Conservation (phyloP, 2,888 invertebrate species). For the Ypsolopha sequella region DNA sequence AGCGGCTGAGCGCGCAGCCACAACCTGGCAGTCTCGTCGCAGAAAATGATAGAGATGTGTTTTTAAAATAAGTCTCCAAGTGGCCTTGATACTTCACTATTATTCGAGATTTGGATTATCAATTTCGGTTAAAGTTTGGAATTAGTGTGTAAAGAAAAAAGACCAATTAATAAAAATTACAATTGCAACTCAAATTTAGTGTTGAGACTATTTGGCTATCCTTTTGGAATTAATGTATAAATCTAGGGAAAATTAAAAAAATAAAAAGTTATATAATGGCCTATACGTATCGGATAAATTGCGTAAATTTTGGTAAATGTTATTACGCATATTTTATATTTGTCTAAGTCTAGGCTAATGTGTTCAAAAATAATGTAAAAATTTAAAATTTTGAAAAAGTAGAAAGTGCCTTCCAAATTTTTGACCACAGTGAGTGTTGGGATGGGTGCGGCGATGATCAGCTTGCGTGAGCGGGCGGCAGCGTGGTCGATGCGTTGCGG, state of each 20-base stretch:
- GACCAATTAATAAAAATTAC: slow-evolving; percentile 58
- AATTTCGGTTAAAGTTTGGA: slow-evolving; percentile 63
- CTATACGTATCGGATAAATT: slow-evolving; percentile 66
- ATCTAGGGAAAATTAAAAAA: slow-evolving; percentile 41
- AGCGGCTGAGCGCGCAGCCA: not conserved
- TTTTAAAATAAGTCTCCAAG: slow-evolving; percentile 64
- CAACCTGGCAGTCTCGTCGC: slow-evolving; percentile 38
- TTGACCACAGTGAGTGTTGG: slow-evolving; percentile 74
- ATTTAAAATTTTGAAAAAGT: slow-evolving; percentile 72
- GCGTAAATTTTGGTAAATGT: slow-evolving; percentile 69
- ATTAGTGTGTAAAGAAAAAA: slow-evolving; percentile 57
- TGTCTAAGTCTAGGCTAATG: slow-evolving; percentile 78
- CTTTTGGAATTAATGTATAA: slow-evolving; percentile 62
- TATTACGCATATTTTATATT: slow-evolving; percentile 70
- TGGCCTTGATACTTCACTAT: slow-evolving; percentile 69
- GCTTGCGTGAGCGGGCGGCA: slow-evolving; percentile 25
- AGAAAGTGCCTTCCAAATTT: slow-evolving; percentile 87
- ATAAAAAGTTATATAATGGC: slow-evolving; percentile 55
- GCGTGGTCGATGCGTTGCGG: slow-evolving; percentile 5
- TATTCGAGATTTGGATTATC: slow-evolving; percentile 61
- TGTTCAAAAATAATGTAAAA: slow-evolving; percentile 77
- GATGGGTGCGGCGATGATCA: slow-evolving; percentile 65
- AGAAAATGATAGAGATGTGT: slow-evolving; percentile 41
- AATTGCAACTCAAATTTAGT: slow-evolving; percentile 60
- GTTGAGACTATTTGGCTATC: slow-evolving; percentile 67